Base-by-base conservation (phyloP, 2,888 invertebrate species). In the Listrodromus nycthemerus region DNA sequence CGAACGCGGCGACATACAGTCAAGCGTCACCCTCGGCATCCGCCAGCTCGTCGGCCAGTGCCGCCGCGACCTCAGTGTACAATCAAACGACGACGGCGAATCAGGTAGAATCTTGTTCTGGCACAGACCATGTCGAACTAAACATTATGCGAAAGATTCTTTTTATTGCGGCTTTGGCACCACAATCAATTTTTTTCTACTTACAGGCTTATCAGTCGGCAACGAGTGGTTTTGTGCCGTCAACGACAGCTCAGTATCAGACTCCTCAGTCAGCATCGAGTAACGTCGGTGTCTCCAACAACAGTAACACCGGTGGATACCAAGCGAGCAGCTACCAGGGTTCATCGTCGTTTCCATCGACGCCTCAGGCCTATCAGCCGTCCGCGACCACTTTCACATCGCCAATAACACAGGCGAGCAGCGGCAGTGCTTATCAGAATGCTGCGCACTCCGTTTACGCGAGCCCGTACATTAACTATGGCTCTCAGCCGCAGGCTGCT, bases 181-280 rank as follows among this genome's bases (percentile, higher is more conserved):
- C 2, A 73, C 41, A 16, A 41, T 16, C 4, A 13, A 24, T 55
- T 10, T 24, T 27, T 30, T 16, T 27, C 13, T 61, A n/a, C 2
- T 16, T 27, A 30, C 75, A 92, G 92, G 91, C 89, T 48, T 93
- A 92, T 84, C 93, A 92, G 76, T 89, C 92, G 21, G 87, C 91
- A 19, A 87, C 91, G 1, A 90, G 89, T 75, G 92, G 91, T 76
- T 93, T 93, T 63, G 91, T 88, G n/a, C 90, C 93, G 16, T 88
- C 92, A 55, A 92, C 93, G 33, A 92, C 92, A 30, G 91, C 92
- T 3, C 93, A 93, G 61, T 93, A 93, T 84, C 93, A 92, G 86
- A 88, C 92, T 4, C 80, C 85, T 0, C 92, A 91, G 71, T 90
- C 92, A 37, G 90, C 89, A 33, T 88, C 91, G 37, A 91, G 92